A percentile compares a stretch with the other conserved stretches of the same genome.
Evolutionary conservation across 2,113 vertebrate genomes (phyloP).

Genomic region (Gnathochromis pfefferi): DNA sequence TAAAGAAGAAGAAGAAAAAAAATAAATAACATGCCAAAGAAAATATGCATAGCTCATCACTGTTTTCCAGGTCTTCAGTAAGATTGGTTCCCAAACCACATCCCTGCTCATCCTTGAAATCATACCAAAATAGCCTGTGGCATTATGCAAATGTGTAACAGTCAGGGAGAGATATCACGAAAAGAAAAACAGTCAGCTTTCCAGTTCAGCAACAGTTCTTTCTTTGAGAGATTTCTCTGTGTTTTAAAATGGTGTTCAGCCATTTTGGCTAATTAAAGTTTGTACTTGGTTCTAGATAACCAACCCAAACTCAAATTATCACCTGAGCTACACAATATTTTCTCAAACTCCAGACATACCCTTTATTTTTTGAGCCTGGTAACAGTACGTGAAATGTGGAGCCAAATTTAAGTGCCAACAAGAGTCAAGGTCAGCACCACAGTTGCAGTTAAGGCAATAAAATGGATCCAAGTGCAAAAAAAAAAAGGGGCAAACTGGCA

Average conservation of each 20-base stretch:
- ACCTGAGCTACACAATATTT: neutral
- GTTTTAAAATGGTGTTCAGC: neutral
- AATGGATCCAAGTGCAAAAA: accelerated
- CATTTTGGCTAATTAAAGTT: neutral
- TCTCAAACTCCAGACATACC: neutral
- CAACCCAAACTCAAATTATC: neutral
- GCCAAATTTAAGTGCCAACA: neutral
- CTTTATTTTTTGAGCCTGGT: neutral
- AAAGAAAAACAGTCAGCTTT: neutral
- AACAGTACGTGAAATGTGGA: neutral
- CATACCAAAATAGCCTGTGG: neutral
- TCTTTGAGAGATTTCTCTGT: neutral
- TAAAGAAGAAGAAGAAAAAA: accelerated
- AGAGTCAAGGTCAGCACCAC: neutral
- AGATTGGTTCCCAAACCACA: neutral
- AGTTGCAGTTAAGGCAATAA: neutral
- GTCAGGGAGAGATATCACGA: accelerated
- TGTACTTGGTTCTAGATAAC: neutral
- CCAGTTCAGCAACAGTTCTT: neutral
- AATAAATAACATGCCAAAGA: neutral
- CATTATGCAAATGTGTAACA: neutral
- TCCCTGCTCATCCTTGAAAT: neutral
- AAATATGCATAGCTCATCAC: neutral
- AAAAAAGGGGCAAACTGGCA: neutral
- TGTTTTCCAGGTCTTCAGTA: neutral